These are phyloP conservation scores for Drosophila murphyi DNA, from an alignment of 1,140 invertebrate species.

Conservation along the genomic window DNA sequence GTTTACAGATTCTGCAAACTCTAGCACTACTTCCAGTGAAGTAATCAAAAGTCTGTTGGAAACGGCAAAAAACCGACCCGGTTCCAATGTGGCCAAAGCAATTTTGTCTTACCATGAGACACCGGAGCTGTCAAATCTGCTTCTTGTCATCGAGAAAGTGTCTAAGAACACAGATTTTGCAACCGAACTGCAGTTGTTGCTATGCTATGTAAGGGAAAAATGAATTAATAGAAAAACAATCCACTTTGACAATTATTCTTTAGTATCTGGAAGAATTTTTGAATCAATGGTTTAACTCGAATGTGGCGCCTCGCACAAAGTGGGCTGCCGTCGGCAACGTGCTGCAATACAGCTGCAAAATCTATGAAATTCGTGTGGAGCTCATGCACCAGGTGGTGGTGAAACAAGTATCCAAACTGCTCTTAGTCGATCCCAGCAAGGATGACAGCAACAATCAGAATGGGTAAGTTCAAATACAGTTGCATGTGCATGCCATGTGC, in stretches of 20 bases:
- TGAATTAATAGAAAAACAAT: neutral
- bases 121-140: slow-evolving; percentile 39
- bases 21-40: neutral
- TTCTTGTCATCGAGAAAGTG: slow-evolving; percentile 65
- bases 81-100: slow-evolving; percentile 66
- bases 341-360: slow-evolving; percentile 55
- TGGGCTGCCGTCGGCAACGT: slow-evolving; percentile 50
- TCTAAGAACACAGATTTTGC: slow-evolving; percentile 72
- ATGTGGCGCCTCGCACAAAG: slow-evolving; percentile 40
- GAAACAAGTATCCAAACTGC: slow-evolving; percentile 53
- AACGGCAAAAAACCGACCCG: slow-evolving; percentile 60
- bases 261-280: slow-evolving; percentile 61
- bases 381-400: slow-evolving; percentile 52
- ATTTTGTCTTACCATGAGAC: slow-evolving; percentile 61
- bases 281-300: neutral
- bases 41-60: slow-evolving; percentile 42
- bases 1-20: slow-evolving; percentile 21
- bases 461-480: slow-evolving; percentile 47
- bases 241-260: neutral
- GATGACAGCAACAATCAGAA: slow-evolving; percentile 21
- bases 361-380: slow-evolving; percentile 67
- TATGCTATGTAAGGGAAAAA: slow-evolving; percentile 59
- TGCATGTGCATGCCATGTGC: slow-evolving; percentile 26
- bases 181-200: slow-evolving; percentile 63
- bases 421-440: slow-evolving; percentile 40